Percentiles rank a stretch among this genome's conserved stretches.
Conservation (phyloP, 1,140 invertebrate species). For the Polypedilum pembai region DNA sequence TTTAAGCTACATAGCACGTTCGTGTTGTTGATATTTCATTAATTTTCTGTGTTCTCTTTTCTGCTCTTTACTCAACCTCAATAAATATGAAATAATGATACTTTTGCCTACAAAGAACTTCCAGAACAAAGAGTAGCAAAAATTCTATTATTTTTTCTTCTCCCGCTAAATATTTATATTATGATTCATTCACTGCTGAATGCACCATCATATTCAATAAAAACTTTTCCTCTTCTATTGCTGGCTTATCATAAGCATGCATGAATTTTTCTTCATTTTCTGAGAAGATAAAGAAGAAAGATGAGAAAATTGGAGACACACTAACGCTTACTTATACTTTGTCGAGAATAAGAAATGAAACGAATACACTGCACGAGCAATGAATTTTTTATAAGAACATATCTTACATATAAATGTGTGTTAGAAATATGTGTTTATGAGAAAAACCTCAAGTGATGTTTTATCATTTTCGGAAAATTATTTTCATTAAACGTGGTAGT, state of each 20-base stretch:
- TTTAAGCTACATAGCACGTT: too few relatives aligned
- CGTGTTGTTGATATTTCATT: too few relatives aligned
- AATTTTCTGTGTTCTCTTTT: too few relatives aligned
- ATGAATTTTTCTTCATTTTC: not conserved
- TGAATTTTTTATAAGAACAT: conserved; percentile 8
- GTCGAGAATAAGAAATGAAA: not conserved
- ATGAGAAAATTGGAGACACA: not conserved
- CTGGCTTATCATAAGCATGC: not conserved
- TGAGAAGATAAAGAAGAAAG: not conserved
- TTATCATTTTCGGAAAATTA: not conserved
- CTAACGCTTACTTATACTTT: not conserved
- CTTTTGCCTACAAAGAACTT: too few relatives aligned
- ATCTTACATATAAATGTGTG: not conserved
- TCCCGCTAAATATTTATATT: not conserved
- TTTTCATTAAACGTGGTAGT: not conserved
- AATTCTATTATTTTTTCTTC: too few relatives aligned
- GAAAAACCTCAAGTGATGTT: not conserved
- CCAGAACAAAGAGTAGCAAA: too few relatives aligned
- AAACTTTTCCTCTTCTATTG: not conserved
- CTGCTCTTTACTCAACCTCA: too few relatives aligned
- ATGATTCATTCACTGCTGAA: conserved; percentile 6
- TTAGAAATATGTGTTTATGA: not conserved
- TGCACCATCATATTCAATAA: conserved; percentile 8
- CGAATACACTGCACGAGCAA: not conserved
- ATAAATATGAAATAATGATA: too few relatives aligned